Conservation (phyloP, 2,888 invertebrate species). For the Rhorus exstirpatorius region DNA sequence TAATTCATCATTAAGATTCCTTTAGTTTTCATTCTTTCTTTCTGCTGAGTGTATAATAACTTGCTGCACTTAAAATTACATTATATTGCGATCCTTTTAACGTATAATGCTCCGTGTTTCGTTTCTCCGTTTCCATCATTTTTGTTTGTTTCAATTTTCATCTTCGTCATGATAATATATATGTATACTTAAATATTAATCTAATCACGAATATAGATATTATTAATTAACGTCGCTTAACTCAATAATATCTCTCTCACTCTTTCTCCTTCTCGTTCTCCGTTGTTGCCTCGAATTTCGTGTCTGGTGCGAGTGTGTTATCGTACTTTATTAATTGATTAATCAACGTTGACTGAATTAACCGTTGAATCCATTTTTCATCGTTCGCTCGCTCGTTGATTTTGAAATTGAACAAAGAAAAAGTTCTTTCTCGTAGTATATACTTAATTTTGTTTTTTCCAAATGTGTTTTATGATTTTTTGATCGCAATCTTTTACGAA, state of each 20-base stretch:
- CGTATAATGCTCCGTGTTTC: conserved; percentile 72
- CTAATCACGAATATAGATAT: conserved; percentile 65
- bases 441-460: no score
- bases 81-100: conserved; percentile 75
- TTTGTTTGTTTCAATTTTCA: conserved; percentile 58
- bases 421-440: no score
- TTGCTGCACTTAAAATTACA: conserved; percentile 74
- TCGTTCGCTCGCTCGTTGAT: conserved; percentile 14
- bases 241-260: conserved; percentile 53
- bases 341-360: no score
- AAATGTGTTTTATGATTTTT: no score
- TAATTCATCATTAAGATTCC: conserved; percentile 53
- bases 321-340: no score
- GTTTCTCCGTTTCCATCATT: conserved; percentile 59
- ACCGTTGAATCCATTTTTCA: no score
- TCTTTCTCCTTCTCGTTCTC: neutral
- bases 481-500: no score
- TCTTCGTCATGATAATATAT: conserved; percentile 54
- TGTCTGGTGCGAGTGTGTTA: neutral
- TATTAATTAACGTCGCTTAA: conserved; percentile 63
- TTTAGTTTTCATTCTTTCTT: conserved; percentile 4
- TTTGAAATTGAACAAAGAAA: neutral
- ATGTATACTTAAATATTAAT: conserved; percentile 55
- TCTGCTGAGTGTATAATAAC: conserved; percentile 54
- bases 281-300: neutral